Evolutionary conservation across 2,888 invertebrate genomes (phyloP).

Genomic region (Mythimna albipuncta): DNA sequence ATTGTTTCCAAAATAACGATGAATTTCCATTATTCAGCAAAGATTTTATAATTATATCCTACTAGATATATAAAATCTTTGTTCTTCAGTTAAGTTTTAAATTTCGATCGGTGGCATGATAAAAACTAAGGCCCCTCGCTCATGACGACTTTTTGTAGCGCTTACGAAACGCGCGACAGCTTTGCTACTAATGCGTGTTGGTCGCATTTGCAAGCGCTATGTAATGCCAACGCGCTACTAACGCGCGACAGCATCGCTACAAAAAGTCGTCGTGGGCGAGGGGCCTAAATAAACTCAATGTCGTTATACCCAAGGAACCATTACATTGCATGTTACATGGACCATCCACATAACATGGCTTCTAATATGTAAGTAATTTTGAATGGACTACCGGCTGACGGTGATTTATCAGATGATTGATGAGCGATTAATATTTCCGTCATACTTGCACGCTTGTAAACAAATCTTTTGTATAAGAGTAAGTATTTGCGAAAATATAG

Average conservation of each 20-base stretch:
- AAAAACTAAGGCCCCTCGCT: neutral
- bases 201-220: too few relatives aligned
- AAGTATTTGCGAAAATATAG: too few relatives aligned
- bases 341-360: neutral
- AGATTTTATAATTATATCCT: too few relatives aligned
- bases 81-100: neutral
- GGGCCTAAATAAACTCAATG: slow-evolving; percentile 1
- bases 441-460: neutral
- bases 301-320: slow-evolving; percentile 11
- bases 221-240: too few relatives aligned
- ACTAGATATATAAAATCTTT: too few relatives aligned
- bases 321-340: neutral
- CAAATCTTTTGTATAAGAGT: too few relatives aligned
- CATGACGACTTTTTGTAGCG: too few relatives aligned
- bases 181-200: too few relatives aligned
- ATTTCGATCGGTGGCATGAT: neutral
- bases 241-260: too few relatives aligned
- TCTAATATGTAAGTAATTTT: slow-evolving; percentile 13
- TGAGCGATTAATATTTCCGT: slow-evolving; percentile 31
- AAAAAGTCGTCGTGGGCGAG: too few relatives aligned
- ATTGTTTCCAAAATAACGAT: slow-evolving; percentile 4
- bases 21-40: neutral
- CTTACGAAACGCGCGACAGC: too few relatives aligned
- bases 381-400: slow-evolving; percentile 6
- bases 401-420: slow-evolving; percentile 34